These are phyloP conservation scores for Lipotes vexillifer DNA, from an alignment of 2,113 vertebrate genomes.

Conservation along the genomic window DNA sequence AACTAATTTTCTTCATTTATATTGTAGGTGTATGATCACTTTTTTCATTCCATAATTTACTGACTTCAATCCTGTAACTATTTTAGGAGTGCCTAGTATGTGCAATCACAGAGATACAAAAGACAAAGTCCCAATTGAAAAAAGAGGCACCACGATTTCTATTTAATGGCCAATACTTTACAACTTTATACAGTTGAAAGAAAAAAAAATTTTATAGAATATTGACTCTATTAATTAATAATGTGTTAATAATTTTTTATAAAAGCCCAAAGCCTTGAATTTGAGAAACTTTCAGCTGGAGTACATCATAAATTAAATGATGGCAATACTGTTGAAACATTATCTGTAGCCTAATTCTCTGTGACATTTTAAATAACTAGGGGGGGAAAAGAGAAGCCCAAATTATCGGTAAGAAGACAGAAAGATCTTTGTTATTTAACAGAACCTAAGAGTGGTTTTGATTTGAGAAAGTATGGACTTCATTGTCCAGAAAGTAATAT, in stretches of 20 bases:
- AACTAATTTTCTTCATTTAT: slow-evolving; percentile 9
- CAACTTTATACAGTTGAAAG: not conserved
- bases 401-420: not conserved
- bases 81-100: not conserved
- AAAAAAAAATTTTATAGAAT: not conserved
- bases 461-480: not conserved
- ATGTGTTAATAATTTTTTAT: not conserved
- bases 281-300: not conserved
- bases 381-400: not conserved
- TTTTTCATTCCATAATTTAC: not conserved
- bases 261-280: not conserved
- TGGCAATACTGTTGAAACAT: not conserved
- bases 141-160: not conserved
- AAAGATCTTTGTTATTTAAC: not conserved
- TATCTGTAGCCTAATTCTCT: not conserved
- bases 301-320: not conserved
- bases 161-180: not conserved
- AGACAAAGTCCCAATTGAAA: not conserved
- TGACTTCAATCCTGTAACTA: not conserved
- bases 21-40: not conserved
- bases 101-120: not conserved
- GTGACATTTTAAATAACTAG: not conserved
- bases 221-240: not conserved
- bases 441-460: not conserved
- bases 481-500: not conserved